Evolutionary conservation across 2,113 vertebrate species (phyloP).

Genomic region (Poeciliopsis turrubarensis): DNA sequence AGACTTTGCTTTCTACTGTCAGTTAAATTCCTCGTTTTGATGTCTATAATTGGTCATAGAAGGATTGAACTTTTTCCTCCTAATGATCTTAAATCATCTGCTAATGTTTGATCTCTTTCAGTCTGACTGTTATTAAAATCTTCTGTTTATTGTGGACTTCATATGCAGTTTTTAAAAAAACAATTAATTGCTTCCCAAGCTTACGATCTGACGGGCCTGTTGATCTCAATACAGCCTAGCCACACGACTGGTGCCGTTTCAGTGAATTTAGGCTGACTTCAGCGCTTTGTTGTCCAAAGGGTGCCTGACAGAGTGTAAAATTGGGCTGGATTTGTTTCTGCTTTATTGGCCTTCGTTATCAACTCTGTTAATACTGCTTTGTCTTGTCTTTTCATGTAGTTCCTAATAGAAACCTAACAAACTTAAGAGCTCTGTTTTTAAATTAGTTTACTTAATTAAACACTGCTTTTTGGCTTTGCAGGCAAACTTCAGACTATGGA

Average conservation of each 20-base stretch:
- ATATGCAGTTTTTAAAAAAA: neutral
- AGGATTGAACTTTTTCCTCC: too few species aligned
- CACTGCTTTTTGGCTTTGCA: neutral
- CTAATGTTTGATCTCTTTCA: neutral
- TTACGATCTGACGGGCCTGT: neutral
- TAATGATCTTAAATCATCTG: neutral
- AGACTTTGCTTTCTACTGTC: too few species aligned
- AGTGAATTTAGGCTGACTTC: slow-evolving; percentile 17
- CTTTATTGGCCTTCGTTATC: neutral
- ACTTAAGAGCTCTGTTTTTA: neutral
- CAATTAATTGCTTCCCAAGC: neutral
- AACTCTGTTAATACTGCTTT: slow-evolving; percentile 7
- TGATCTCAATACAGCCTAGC: neutral
- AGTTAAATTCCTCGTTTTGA: too few species aligned
- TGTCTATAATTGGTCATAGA: too few species aligned
- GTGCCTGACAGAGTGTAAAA: slow-evolving; percentile 12
- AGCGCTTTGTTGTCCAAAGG: neutral
- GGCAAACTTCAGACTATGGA: neutral
- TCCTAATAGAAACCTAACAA: neutral
- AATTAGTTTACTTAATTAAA: neutral
- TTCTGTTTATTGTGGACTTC: neutral
- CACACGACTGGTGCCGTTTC: neutral
- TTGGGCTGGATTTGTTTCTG: slow-evolving; percentile 13
- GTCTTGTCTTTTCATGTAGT: slow-evolving; percentile 7
- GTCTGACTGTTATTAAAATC: neutral